These are phyloP conservation scores for Frankliniella fusca DNA, from an alignment of 2,888 invertebrate genomes.

Conservation along the genomic window DNA sequence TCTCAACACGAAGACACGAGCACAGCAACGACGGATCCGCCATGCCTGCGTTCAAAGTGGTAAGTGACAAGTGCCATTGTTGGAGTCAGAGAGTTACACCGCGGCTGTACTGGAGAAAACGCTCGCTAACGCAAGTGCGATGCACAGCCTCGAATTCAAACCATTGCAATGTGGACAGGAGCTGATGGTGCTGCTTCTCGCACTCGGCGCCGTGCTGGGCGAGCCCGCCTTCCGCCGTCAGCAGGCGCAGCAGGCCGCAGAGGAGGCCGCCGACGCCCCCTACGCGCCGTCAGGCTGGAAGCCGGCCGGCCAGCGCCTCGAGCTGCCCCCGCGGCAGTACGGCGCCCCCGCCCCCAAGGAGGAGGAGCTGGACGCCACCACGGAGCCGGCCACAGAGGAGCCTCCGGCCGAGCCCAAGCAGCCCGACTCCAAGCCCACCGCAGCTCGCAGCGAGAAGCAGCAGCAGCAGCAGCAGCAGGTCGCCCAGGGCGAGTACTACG, in stretches of 20 bases:
- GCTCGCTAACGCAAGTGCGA: background rate
- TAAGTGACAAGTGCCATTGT: too few species aligned
- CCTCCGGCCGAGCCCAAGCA: background rate
- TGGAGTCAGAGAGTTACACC: too few species aligned
- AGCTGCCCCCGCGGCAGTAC: conserved; percentile 1
- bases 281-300: conserved; percentile 14
- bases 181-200: background rate
- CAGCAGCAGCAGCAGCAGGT: conserved; percentile 2
- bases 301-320: background rate
- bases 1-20: background rate
- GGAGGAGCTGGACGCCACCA: conserved; percentile 13
- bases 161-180: background rate
- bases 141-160: background rate
- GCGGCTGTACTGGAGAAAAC: too few species aligned
- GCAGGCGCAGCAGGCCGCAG: background rate
- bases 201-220: background rate
- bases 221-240: conserved; percentile 11
- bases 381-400: background rate
- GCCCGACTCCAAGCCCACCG: background rate
- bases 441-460: too few species aligned
- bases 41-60: background rate
- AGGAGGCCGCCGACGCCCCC: background rate
- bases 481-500: conserved; percentile 19
- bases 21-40: background rate
- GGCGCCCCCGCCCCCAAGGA: background rate